Evolutionary conservation across 2,113 vertebrate genomes (phyloP).

Genomic region (Datnioides undecimradiatus): DNA sequence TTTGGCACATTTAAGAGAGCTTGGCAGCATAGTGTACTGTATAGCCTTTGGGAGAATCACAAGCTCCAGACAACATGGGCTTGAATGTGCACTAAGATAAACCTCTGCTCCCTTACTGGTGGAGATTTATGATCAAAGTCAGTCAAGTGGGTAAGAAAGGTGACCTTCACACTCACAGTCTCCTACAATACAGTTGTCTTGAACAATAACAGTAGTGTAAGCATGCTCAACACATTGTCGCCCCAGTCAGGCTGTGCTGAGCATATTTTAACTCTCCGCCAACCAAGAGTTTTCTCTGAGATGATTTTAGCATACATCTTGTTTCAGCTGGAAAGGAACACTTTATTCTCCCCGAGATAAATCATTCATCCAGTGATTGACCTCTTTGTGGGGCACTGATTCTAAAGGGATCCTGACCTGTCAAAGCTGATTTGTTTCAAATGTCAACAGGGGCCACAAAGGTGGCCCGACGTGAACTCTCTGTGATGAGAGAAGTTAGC

Average conservation of each 20-base stretch:
- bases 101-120: conserved; percentile 54
- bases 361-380: conserved; percentile 77
- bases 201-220: conserved; percentile 30
- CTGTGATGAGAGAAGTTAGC: conserved; percentile 78
- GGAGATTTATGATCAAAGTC: conserved; percentile 67
- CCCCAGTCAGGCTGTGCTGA: conserved; percentile 10
- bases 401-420: conserved; percentile 77
- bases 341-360: conserved; percentile 48
- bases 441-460: conserved; percentile 77
- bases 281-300: not conserved
- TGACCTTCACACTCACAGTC: conserved; percentile 58
- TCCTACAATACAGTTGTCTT: conserved; percentile 36
- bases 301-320: conserved; percentile 35
- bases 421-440: conserved; percentile 87
- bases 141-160: conserved; percentile 60
- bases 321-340: conserved; percentile 37
- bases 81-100: conserved; percentile 44
- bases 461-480: conserved; percentile 74
- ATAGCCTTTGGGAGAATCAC: conserved; percentile 55
- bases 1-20: conserved; percentile 63
- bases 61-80: conserved; percentile 55
- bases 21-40: conserved; percentile 58
- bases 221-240: conserved; percentile 30
- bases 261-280: conserved; percentile 29
- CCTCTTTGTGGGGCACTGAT: conserved; percentile 79